phyloP scores from a whole-genome alignment of 2,797 vertebrate species.

The Eospalax fontanierii region DNA sequence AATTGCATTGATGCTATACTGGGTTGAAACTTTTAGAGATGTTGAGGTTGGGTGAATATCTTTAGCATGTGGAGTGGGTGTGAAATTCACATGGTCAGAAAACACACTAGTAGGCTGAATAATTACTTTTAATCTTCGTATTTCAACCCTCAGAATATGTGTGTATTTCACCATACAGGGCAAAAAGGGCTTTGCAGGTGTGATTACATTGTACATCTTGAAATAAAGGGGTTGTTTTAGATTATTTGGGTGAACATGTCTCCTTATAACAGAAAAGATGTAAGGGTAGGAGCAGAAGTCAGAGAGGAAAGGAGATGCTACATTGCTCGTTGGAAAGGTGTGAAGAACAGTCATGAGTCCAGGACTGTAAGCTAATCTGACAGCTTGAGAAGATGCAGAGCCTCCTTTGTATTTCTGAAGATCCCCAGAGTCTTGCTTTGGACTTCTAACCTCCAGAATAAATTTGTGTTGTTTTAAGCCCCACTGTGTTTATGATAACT shows the following conservation, averaged over 20 bases:
- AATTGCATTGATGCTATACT: constrained; percentile 45
- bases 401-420: background rate
- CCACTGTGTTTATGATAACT: background rate
- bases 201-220: background rate
- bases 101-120: background rate
- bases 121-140: background rate
- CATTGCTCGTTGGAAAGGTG: background rate
- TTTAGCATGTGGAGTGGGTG: constrained; percentile 30
- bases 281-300: background rate
- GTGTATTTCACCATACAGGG: background rate
- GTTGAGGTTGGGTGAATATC: background rate
- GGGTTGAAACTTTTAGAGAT: constrained; percentile 3
- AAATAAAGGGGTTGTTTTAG: constrained; percentile 33
- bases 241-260: background rate
- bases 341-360: background rate
- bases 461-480: background rate
- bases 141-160: background rate
- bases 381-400: background rate
- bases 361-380: background rate
- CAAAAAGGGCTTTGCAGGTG: constrained; percentile 39
- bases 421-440: background rate
- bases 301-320: background rate
- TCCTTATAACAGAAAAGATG: background rate
- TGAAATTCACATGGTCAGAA: background rate
- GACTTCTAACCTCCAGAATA: background rate